Conservation (phyloP, 2,113 vertebrate species). For the Hippocampus mohnikei region DNA sequence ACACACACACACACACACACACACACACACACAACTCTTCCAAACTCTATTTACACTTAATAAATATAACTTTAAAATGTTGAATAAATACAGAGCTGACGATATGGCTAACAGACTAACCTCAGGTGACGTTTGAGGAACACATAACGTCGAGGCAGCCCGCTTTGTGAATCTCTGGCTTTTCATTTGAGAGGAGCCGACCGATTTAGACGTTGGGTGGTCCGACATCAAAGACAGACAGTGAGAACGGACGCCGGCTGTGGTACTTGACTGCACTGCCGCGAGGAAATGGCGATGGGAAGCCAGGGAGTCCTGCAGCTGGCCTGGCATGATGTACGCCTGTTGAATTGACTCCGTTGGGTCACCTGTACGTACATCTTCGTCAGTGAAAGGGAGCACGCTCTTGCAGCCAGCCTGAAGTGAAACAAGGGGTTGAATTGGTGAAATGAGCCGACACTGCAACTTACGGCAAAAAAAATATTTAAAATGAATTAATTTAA, state of each 20-base stretch:
- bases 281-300: slow-evolving; percentile 73
- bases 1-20: neutral
- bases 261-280: slow-evolving; percentile 48
- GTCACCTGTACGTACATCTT: slow-evolving; percentile 84
- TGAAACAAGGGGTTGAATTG: neutral
- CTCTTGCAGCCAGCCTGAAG: slow-evolving; percentile 66
- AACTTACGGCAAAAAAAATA: neutral
- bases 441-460: neutral
- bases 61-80: too few species aligned
- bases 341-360: slow-evolving; percentile 83
- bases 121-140: slow-evolving; percentile 52
- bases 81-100: too few species aligned
- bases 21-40: neutral
- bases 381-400: slow-evolving; percentile 76
- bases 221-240: slow-evolving; percentile 77
- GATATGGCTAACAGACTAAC: slow-evolving; percentile 34
- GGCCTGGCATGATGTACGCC: slow-evolving; percentile 79
- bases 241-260: slow-evolving; percentile 23
- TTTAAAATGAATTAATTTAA: too few species aligned
- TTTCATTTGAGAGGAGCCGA: too few species aligned
- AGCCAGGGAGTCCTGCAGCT: slow-evolving; percentile 65
- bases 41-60: too few species aligned
- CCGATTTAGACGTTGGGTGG: slow-evolving; percentile 54
- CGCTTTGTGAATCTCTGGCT: too few species aligned
- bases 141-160: slow-evolving; percentile 18